A percentile compares a stretch with the other conserved stretches of the same genome.
phyloP scores from a whole-genome alignment of 2,797 vertebrate genomes.

The Pitangus sulphuratus region DNA sequence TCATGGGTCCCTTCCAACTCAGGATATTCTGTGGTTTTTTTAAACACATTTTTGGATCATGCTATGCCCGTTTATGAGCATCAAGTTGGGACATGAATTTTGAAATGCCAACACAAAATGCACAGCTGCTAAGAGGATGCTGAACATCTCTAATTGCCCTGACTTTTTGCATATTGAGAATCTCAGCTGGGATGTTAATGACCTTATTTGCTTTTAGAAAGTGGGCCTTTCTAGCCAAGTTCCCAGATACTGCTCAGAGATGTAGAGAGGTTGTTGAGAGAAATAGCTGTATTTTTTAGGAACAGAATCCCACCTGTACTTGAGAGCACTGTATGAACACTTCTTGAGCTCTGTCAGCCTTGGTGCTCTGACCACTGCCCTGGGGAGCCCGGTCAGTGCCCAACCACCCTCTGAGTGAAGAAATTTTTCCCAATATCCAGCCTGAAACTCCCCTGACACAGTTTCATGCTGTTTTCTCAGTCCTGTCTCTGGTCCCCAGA shows the following conservation, averaged over 20 bases:
- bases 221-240: not conserved
- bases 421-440: not conserved
- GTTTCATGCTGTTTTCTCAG: not conserved
- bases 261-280: not conserved
- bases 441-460: not conserved
- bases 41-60: not conserved
- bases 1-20: not conserved
- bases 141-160: not conserved
- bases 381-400: not conserved
- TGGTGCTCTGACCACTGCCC: not conserved
- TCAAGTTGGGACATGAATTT: not conserved
- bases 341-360: not conserved
- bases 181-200: not conserved
- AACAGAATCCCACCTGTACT: not conserved
- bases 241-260: not conserved
- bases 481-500: not conserved
- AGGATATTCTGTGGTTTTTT: not conserved
- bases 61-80: not conserved
- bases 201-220: not conserved
- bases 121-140: not conserved
- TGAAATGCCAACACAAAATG: not conserved
- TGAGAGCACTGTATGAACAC: not conserved
- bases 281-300: not conserved
- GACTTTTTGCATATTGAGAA: not conserved
- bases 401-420: not conserved